Conservation (phyloP, 2,797 vertebrate species). For the Emydoidea blandingii region DNA sequence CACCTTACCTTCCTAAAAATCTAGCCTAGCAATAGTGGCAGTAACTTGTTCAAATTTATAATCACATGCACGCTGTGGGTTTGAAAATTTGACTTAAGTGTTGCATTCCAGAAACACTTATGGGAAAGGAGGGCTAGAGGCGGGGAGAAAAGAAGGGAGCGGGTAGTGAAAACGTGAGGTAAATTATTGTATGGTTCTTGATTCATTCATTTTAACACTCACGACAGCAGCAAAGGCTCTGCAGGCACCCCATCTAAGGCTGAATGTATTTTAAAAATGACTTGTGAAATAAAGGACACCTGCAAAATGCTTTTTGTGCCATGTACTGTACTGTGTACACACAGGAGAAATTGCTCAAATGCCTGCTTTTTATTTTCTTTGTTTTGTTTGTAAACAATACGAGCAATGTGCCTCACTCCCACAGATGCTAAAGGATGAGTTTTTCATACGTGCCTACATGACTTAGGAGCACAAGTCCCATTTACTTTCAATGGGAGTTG, state of each 20-base stretch:
- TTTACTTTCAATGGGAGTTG: not conserved
- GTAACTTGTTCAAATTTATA: not conserved
- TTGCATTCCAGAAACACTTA: not conserved
- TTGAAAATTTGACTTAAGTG: not conserved
- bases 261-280: not conserved
- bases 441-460: not conserved
- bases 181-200: not conserved
- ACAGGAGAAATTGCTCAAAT: not conserved
- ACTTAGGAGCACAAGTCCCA: not conserved
- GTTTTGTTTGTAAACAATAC: not conserved
- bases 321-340: not conserved
- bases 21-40: not conserved
- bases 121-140: not conserved
- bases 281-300: not conserved
- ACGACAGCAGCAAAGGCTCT: not conserved
- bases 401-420: not conserved
- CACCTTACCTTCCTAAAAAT: not conserved
- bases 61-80: not conserved
- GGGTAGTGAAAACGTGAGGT: not conserved
- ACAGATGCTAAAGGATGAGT: not conserved
- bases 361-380: not conserved
- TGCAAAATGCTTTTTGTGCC: not conserved
- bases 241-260: not conserved
- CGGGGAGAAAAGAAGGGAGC: not conserved
- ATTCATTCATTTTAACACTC: not conserved